Base-by-base conservation (phyloP, 2,888 invertebrate genomes). In the Lathronympha strigana region DNA sequence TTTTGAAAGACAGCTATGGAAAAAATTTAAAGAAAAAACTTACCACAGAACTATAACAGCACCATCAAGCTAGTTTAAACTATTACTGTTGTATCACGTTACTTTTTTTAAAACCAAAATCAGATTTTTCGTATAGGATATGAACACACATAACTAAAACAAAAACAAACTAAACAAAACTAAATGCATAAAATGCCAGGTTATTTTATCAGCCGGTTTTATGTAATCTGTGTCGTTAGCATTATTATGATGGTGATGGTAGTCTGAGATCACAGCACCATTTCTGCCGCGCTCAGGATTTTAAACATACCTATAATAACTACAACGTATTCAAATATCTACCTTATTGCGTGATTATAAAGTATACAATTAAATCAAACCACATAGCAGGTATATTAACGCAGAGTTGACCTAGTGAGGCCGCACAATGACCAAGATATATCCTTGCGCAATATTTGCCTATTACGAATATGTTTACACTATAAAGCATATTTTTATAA, bases 201-300 rank as follows among this genome's bases (percentile, higher is more conserved):
- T n/a, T n/a, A n/a, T n/a, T n/a, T n/a, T n/a, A 13, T 36, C 36
- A 13, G 11, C 36, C 3, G 3, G 0, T 5, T 4, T 38, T 38
- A n/a, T 38, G 5, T 47, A 23, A 47, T 23, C 23, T n/a, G 23
- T 23, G n/a, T 13, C n/a, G 0, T 45, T n/a, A 40, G 43, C 53
- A 6, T 62, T 54, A 31, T 38, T 55, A 55, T 31, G 40, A 17
- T 38, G 50, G 13, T 43, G 43, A 31, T 31, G 55, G 43, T 28
- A 19, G 25, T 28, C 28, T 50, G 63, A 63, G 63, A 49, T 63
- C 63, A 49, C 63, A 54, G 62, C 62, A 62, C 54, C 55, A 28
- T 57, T 54, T 50, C 47, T 47, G 23, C 3, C 23, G 2, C n/a
- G 6, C 23, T 25, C 1, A n/a, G 21, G 13, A 45, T 13, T n/a